A percentile compares a stretch with the other conserved stretches of the same genome.
Evolutionary conservation across 2,113 vertebrate genomes (phyloP).

Genomic region (human): GRCh38 chr4:106172501-106173000

Average conservation of each 20-base stretch:
- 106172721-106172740: not conserved
- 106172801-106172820: not conserved
- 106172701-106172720: not conserved
- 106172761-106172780: not conserved
- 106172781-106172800: not conserved
- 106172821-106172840: not conserved
- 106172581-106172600: not conserved
- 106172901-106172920: not conserved
- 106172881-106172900: constrained; percentile 21
- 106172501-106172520: not conserved
- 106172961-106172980: not conserved
- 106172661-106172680: not conserved
- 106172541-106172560: not conserved
- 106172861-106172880: not conserved
- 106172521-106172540: not conserved
- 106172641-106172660: not conserved
- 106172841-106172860: not conserved
- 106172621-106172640: not conserved
- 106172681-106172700: not conserved
- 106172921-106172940: not conserved
- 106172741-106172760: not conserved
- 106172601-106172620: not conserved
- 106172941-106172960: not conserved
- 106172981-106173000: constrained; percentile 24
- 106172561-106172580: not conserved